Percentiles rank a stretch among this genome's conserved stretches.
Evolutionary conservation across 1,140 invertebrate species (phyloP).

Genomic region (Drosophila virilis): DNA sequence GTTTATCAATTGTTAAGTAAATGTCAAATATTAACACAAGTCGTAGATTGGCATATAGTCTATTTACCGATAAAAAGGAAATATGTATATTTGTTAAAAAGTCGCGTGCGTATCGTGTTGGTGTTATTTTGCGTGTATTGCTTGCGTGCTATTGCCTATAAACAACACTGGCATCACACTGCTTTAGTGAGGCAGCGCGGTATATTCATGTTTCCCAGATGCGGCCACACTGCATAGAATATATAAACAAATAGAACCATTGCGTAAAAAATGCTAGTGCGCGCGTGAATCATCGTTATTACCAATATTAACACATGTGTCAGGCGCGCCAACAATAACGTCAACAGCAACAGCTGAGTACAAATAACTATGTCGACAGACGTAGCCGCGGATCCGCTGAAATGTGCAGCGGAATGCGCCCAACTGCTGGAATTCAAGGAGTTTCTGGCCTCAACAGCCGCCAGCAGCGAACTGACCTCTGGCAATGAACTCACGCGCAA

Average conservation of each 20-base stretch:
- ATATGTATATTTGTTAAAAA: too few species aligned
- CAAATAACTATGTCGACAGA: slow-evolving; percentile 52
- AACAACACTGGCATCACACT: background rate
- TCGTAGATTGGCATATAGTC: too few species aligned
- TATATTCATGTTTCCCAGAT: background rate
- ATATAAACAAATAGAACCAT: slow-evolving; percentile 68
- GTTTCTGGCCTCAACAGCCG: slow-evolving; percentile 44
- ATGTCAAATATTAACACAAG: too few species aligned
- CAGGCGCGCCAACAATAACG: slow-evolving; percentile 13
- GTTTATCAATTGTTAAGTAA: too few species aligned
- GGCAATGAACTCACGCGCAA: slow-evolving; percentile 36
- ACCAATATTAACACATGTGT: slow-evolving; percentile 47
- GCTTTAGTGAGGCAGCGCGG: too few species aligned
- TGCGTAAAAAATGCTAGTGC: slow-evolving; percentile 60
- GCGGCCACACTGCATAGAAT: slow-evolving; percentile 36
- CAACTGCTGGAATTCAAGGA: slow-evolving; percentile 63
- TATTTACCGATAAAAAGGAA: too few species aligned
- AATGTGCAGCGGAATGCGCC: slow-evolving; percentile 55
- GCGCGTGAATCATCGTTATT: slow-evolving; percentile 62
- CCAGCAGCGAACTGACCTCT: slow-evolving; percentile 38
- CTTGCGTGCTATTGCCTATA: too few species aligned
- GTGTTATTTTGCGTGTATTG: too few species aligned
- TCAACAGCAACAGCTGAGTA: slow-evolving; percentile 39
- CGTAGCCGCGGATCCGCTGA: slow-evolving; percentile 5
- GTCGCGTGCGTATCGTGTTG: too few species aligned